phyloP scores from a whole-genome alignment of 2,797 vertebrate genomes.

The Chloroceryle inda region DNA sequence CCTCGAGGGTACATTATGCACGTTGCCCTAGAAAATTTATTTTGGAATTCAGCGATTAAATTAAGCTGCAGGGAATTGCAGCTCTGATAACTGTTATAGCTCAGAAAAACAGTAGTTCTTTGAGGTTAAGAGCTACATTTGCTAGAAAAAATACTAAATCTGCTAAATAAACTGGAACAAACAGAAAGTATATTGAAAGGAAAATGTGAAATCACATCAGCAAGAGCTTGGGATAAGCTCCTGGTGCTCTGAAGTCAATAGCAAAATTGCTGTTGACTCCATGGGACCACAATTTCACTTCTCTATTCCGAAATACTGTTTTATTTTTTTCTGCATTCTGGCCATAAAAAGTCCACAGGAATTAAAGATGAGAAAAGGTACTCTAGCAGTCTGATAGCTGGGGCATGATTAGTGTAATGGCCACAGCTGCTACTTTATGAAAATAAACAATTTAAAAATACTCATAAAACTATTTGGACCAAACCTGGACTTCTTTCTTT shows the following conservation, averaged over 20 bases:
- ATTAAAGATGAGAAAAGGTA: neutral
- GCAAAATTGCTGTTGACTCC: neutral
- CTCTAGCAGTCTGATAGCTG: neutral
- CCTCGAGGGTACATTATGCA: neutral
- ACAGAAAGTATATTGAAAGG: neutral
- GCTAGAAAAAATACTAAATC: neutral
- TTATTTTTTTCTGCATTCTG: neutral
- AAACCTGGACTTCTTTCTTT: neutral
- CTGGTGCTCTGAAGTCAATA: neutral
- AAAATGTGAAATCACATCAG: neutral
- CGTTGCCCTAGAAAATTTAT: conserved; percentile 6
- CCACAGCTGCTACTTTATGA: neutral
- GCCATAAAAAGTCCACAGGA: neutral
- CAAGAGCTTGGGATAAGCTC: neutral
- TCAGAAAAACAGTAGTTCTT: neutral
- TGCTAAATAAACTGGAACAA: neutral
- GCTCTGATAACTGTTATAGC: neutral
- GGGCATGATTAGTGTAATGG: neutral
- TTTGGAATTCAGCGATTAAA: conserved; percentile 12
- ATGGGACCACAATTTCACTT: neutral
- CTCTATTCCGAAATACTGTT: neutral
- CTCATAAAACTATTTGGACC: neutral
- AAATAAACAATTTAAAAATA: conserved; percentile 4
- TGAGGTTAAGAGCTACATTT: neutral
- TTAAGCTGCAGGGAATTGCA: neutral